Evolutionary conservation across 2,797 vertebrate species (phyloP).

Genomic region (Naso thynnoides): DNA sequence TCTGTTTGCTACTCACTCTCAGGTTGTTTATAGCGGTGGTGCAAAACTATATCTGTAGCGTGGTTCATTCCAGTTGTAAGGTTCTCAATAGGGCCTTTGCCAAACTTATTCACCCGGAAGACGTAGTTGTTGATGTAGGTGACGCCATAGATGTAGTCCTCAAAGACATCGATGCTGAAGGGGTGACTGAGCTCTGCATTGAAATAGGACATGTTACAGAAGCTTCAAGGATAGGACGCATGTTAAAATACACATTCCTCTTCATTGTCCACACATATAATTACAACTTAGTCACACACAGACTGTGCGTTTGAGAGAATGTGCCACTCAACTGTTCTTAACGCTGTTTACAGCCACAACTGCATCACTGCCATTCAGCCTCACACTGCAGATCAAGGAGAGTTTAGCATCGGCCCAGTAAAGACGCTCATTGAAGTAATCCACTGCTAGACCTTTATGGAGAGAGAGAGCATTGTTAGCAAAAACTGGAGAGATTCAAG

Average conservation of each 20-base stretch:
- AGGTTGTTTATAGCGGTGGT: slow-evolving; percentile 95
- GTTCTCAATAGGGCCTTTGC: slow-evolving; percentile 89
- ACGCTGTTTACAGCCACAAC: slow-evolving; percentile 89
- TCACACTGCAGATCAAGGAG: slow-evolving; percentile 94
- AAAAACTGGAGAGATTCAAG: neutral
- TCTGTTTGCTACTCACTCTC: slow-evolving; percentile 84
- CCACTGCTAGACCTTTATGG: slow-evolving; percentile 92
- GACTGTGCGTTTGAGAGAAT: neutral
- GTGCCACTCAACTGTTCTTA: slow-evolving; percentile 89
- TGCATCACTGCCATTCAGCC: slow-evolving; percentile 92
- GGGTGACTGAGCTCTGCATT: slow-evolving; percentile 91
- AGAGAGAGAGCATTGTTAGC: neutral
- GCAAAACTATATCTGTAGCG: slow-evolving; percentile 92
- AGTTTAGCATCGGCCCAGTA: slow-evolving; percentile 98
- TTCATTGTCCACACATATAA: neutral
- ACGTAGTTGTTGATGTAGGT: slow-evolving; percentile 96
- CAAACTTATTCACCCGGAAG: slow-evolving; percentile 97
- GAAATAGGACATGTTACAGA: neutral
- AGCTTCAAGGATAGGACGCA: neutral
- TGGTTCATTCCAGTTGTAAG: slow-evolving; percentile 94
- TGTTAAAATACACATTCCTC: neutral
- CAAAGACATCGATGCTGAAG: slow-evolving; percentile 97
- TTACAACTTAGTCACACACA: neutral
- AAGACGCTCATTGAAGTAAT: slow-evolving; percentile 95
- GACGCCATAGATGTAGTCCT: slow-evolving; percentile 96